Evolutionary conservation across 1,140 invertebrate species (phyloP), one percentile per base, ranked within the genome.

Genomic region (Calephelis virginiensis): DNA sequence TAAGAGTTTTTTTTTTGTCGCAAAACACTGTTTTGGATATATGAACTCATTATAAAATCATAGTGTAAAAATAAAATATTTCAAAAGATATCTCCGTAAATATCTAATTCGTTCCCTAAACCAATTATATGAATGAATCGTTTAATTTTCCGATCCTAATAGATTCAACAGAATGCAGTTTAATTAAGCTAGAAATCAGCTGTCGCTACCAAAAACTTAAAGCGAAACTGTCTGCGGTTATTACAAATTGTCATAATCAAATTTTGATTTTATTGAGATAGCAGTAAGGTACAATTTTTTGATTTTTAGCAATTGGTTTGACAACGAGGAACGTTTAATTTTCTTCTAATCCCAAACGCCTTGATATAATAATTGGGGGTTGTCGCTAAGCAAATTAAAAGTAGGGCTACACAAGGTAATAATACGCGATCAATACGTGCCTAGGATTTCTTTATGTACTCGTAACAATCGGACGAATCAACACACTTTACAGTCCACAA

Each of bases 281-380:
- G 17, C 9, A 40, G 66, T 80, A 84, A 68, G 65, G 59, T 28
- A 5, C 40, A 40, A 56, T 10, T 40, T 45, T 12, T 40, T 12
- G 9, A 17, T 13, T 13, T 17, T 63, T 61, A 64, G 65, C 73
- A 53, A 70, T 68, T 76, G 77, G 77, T 76, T 76, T 84, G 84
- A 86, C 79, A 82, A 78, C 76, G 73, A 75, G 68, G 69, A 78
- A 77, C 77, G 82, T 88, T 89, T 90, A 90, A 89, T 90, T 90
- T 90, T 90, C 88, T 90, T 90, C 89, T 90, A 90, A 90, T 89
- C 85, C 82, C 78, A 78, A 85, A 80, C 79, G 85, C 83, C 82
- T 86, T 82, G 75, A 85, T 89, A 74, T 85, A 83, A 89, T 87
- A 81, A 82, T 82, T 77, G 74, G 85, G 81, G 85, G 83, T 82